phyloP scores from a whole-genome alignment of 2,797 vertebrate species.

The Syndactyla subalaris region DNA sequence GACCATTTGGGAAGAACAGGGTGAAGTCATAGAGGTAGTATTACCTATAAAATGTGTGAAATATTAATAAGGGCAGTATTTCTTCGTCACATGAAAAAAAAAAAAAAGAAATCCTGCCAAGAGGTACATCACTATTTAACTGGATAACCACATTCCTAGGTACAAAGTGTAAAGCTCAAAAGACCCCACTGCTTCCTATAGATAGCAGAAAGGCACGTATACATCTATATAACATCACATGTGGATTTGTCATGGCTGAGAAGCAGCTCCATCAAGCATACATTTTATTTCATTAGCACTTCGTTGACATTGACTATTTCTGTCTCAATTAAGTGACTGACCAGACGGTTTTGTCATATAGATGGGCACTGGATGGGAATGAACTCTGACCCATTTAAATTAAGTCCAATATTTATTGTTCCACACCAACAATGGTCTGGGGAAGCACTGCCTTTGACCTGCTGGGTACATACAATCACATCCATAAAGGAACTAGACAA shows the following conservation, averaged over 20 bases:
- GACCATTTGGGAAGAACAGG: constrained; percentile 55
- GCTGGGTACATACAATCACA: constrained; percentile 31
- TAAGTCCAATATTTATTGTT: constrained; percentile 76
- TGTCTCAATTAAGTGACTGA: constrained; percentile 49
- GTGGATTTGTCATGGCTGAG: constrained; percentile 23
- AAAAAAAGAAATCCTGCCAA: neutral
- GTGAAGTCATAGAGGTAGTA: constrained; percentile 62
- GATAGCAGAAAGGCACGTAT: neutral
- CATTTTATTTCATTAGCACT: constrained; percentile 63
- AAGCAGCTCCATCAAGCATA: constrained; percentile 63
- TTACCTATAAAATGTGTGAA: constrained; percentile 66
- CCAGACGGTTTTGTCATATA: constrained; percentile 61
- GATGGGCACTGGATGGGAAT: constrained; percentile 71
- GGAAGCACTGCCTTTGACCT: constrained; percentile 66
- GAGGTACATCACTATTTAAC: neutral
- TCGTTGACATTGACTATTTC: constrained; percentile 54
- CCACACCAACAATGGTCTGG: constrained; percentile 69
- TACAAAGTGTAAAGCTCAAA: neutral
- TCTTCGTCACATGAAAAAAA: constrained; percentile 48
- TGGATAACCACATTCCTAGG: neutral
- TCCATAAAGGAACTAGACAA: constrained; percentile 46
- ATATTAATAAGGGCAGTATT: constrained; percentile 70
- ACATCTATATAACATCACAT: neutral
- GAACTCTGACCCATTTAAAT: constrained; percentile 80
- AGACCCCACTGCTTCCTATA: neutral